phyloP scores from a whole-genome alignment of 2,888 invertebrate genomes.

The Acrocera orbiculus region DNA sequence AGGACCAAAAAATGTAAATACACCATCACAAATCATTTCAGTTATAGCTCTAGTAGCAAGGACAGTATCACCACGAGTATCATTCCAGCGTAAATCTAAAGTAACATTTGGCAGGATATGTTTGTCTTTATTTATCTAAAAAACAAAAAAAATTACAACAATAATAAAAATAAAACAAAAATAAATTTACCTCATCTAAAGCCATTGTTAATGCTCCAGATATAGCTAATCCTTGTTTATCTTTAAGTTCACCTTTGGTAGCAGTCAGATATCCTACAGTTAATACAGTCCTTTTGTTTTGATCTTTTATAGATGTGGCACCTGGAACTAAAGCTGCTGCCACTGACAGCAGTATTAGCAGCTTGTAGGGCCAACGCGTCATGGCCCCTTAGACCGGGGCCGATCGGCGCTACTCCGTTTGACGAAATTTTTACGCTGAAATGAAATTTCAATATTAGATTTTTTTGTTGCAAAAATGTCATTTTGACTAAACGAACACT shows the following conservation, averaged over 20 bases:
- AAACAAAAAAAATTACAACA: conserved; percentile 10
- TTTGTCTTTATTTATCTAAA: conserved; percentile 52
- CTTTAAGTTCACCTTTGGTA: conserved; percentile 55
- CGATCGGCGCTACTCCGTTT: conserved; percentile 42
- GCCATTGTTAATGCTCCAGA: conserved; percentile 85
- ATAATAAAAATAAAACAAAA: neutral
- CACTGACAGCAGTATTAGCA: conserved; percentile 46
- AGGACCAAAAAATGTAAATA: conserved; percentile 87
- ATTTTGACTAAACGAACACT: conserved; percentile 7
- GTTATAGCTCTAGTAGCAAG: conserved; percentile 67
- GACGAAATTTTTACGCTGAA: conserved; percentile 32
- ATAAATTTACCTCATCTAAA: conserved; percentile 49
- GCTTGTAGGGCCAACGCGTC: conserved; percentile 36
- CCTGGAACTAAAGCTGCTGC: conserved; percentile 36
- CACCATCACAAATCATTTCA: conserved; percentile 78
- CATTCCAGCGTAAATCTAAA: conserved; percentile 58
- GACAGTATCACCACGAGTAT: conserved; percentile 72
- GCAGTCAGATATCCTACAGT: conserved; percentile 77
- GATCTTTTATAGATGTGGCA: conserved; percentile 28
- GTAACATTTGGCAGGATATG: conserved; percentile 55
- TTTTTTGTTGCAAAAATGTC: too few relatives aligned
- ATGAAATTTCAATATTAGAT: conserved; percentile 12
- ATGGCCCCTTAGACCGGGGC: conserved; percentile 36
- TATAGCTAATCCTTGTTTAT: conserved; percentile 69
- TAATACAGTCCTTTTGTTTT: conserved; percentile 36